These are phyloP conservation scores for Kryptopterus vitreolus DNA, from an alignment of 2,797 vertebrate species.

Conservation along the genomic window DNA sequence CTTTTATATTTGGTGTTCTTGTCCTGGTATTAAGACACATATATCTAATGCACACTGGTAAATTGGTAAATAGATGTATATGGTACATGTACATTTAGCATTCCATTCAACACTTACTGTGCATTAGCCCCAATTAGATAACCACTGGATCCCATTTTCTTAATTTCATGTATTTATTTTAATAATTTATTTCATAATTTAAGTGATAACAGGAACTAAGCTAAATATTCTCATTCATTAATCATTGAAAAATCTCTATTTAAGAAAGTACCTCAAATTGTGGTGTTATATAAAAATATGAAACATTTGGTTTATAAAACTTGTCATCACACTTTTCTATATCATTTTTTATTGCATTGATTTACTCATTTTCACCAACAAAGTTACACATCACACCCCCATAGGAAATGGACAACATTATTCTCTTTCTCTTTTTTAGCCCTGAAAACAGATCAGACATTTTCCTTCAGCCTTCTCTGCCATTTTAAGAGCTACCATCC, in stretches of 20 bases:
- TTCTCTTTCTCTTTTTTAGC: background rate
- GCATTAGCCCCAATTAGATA: background rate
- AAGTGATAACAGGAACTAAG: background rate
- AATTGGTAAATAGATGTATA: background rate
- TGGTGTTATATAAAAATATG: background rate
- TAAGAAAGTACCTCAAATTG: background rate
- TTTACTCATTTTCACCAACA: background rate
- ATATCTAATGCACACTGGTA: background rate
- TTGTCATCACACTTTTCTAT: background rate
- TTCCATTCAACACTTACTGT: background rate
- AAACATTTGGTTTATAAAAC: background rate
- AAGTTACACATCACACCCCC: no score
- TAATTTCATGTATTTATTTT: no score
- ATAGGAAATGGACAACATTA: background rate
- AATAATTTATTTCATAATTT: background rate
- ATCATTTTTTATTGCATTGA: no score
- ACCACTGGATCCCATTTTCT: no score
- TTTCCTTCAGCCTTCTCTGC: background rate
- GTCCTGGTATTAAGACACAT: background rate
- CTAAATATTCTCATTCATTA: background rate
- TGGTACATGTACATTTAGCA: background rate
- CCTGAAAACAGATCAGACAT: constrained; percentile 25
- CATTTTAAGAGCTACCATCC: constrained; percentile 19
- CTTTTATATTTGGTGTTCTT: background rate
- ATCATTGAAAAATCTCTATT: background rate